Base-by-base conservation (phyloP, 2,113 vertebrate species). In the Emberiza fucata region DNA sequence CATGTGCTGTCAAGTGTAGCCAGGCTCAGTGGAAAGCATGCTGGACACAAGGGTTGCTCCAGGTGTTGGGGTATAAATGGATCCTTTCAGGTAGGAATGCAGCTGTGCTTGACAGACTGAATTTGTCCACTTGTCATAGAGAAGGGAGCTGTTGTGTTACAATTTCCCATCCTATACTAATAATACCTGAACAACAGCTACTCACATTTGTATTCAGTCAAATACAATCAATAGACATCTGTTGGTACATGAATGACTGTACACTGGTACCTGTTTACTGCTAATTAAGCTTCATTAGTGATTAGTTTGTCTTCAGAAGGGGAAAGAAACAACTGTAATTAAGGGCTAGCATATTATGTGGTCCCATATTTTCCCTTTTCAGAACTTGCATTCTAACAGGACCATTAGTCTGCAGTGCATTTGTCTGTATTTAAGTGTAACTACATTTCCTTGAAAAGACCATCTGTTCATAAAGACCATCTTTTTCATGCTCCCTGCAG, bases 181-280 rank as follows among this genome's bases (percentile, higher is more conserved):
- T 94, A 95, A 97, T 94, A 97, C 93, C 90, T 75, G 45, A 87
- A 94, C 45, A 93, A 94, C 91, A 82, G 97, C 97, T 93, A 70
- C 84, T 84, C 92, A 81, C 91, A 82, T 98, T 98, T 97, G 97
- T 98, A 97, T 97, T 94, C 96, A 96, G 97, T 97, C 97, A 97
- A 90, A 97, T 97, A 94, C 95, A 98, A 98, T 98, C 98, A 97
- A 98, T 98, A 97, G 95, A 97, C 98, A 98, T 98, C 98, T 98
- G 98, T 94, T 97, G 97, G 96, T 92, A 97, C 70, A 22, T 57
- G 90, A 93, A 90, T 82, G 91, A 91, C 86, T 96, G 95, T 97
- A 85, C 92, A 76, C 60, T 61, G 92, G 86, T 97, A 97, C 94
- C 97, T 98, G 95, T 96, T 97, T 97, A 96, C 73, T 90, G 90